A percentile compares a stretch with the other conserved stretches of the same genome.
These are phyloP conservation scores for Caenorhabditis sp. DNA, from an alignment of 2,888 invertebrate genomes.

Conservation along the genomic window DNA sequence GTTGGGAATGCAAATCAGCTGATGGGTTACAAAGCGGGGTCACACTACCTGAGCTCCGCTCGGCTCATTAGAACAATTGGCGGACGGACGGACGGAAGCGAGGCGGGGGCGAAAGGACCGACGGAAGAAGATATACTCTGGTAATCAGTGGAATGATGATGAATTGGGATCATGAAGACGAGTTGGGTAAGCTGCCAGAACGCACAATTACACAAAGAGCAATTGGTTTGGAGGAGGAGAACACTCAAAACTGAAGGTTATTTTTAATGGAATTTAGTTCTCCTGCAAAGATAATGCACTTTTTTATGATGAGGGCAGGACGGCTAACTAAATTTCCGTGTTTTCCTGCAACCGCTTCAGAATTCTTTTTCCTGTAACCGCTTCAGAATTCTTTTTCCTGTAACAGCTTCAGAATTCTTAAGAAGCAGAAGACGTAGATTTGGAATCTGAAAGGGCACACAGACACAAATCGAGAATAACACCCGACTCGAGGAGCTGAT, in stretches of 20 bases:
- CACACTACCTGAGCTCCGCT: slow-evolving; percentile 14
- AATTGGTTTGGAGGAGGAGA: too few species aligned
- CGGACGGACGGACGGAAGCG: slow-evolving; percentile 7
- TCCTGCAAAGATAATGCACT: slow-evolving; percentile 6
- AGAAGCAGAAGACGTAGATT: neutral
- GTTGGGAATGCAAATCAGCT: slow-evolving; percentile 44
- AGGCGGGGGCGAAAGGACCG: neutral
- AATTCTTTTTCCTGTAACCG: too few species aligned
- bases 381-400: neutral
- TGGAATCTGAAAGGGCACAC: slow-evolving; percentile 20
- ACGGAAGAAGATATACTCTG: neutral
- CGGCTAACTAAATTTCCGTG: neutral
- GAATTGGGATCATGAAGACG: too few species aligned
- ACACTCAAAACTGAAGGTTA: slow-evolving; percentile 30
- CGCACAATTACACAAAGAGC: slow-evolving; percentile 1
- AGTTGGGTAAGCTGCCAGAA: too few species aligned
- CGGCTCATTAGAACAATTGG: slow-evolving; percentile 32
- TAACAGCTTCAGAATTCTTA: neutral
- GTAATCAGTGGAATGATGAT: too few species aligned
- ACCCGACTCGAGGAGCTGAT: slow-evolving; percentile 29
- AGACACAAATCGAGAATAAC: slow-evolving; percentile 23
- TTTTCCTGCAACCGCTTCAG: too few species aligned
- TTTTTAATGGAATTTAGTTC: slow-evolving; percentile 10
- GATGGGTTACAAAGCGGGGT: slow-evolving; percentile 36
- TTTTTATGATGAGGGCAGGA: slow-evolving; percentile 19